Evolutionary conservation across 2,797 vertebrate species (phyloP).

Genomic region (Sebastes steindachneri): DNA sequence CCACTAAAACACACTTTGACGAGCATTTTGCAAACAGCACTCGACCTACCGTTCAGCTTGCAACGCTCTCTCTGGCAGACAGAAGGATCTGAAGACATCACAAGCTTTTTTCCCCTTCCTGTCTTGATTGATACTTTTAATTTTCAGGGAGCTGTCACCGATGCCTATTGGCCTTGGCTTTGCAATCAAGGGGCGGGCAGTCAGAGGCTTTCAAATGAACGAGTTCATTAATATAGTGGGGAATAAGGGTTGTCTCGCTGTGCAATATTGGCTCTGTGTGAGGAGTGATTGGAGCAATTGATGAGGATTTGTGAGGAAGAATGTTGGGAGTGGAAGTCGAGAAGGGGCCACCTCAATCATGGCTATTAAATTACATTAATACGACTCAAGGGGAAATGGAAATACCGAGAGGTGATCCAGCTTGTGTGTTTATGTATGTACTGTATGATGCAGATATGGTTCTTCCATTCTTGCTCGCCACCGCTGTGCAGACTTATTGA

Average conservation of each 20-base stretch:
- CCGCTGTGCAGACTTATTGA: slow-evolving; percentile 50
- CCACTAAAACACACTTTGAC: neutral
- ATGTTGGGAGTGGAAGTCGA: slow-evolving; percentile 28
- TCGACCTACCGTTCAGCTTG: neutral
- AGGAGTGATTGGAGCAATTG: slow-evolving; percentile 73
- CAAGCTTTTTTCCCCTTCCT: neutral
- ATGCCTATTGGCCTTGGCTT: slow-evolving; percentile 66
- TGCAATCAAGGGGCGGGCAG: slow-evolving; percentile 67
- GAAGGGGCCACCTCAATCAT: slow-evolving; percentile 59
- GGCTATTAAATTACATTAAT: slow-evolving; percentile 72
- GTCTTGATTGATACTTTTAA: slow-evolving; percentile 80
- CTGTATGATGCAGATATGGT: slow-evolving; percentile 12
- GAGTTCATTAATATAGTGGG: slow-evolving; percentile 75
- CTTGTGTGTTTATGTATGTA: slow-evolving; percentile 9
- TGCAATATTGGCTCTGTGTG: slow-evolving; percentile 61
- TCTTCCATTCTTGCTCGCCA: neutral
- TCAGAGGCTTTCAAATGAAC: slow-evolving; percentile 77
- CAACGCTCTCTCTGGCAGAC: neutral
- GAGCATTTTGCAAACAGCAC: slow-evolving; percentile 13
- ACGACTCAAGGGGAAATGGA: slow-evolving; percentile 47
- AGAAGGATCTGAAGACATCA: slow-evolving; percentile 28
- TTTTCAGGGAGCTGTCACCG: slow-evolving; percentile 75
- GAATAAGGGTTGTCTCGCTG: slow-evolving; percentile 68
- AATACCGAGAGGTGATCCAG: slow-evolving; percentile 35
- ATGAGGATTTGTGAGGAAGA: slow-evolving; percentile 71